Evolutionary conservation across 2,888 invertebrate genomes (phyloP).

Genomic region (Diarsia rubi): DNA sequence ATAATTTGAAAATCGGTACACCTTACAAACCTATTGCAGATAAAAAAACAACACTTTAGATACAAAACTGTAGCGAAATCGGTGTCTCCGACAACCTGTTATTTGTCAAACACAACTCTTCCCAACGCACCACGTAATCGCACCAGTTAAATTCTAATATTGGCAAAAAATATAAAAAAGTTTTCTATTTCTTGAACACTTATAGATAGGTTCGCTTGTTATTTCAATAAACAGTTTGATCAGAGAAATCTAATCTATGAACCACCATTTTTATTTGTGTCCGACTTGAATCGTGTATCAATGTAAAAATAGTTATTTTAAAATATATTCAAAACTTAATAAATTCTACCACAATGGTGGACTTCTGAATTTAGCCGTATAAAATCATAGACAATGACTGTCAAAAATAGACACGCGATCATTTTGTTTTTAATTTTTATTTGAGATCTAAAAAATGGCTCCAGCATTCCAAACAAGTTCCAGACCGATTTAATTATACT

Average conservation of each 20-base stretch:
- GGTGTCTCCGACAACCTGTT: conserved; percentile 90
- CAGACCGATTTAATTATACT: background rate
- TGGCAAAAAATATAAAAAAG: conserved; percentile 73
- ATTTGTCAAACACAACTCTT: conserved; percentile 88
- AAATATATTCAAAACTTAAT: conserved; percentile 56
- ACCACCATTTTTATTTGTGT: conserved; percentile 91
- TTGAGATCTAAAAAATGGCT: background rate
- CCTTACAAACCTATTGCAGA: conserved; percentile 68
- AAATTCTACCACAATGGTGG: conserved; percentile 24
- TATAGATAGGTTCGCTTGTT: conserved; percentile 69
- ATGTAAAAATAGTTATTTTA: conserved; percentile 63
- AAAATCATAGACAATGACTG: conserved; percentile 73
- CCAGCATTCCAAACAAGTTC: background rate
- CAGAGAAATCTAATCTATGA: conserved; percentile 83
- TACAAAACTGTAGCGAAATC: conserved; percentile 86
- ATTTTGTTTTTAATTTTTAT: conserved; percentile 19
- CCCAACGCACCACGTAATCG: conserved; percentile 82
- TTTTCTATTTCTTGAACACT: conserved; percentile 70
- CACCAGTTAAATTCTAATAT: conserved; percentile 75
- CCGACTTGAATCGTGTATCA: conserved; percentile 84
- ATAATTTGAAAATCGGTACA: conserved; percentile 63
- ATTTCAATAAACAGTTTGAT: conserved; percentile 80
- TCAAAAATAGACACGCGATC: conserved; percentile 58
- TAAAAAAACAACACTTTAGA: conserved; percentile 82
- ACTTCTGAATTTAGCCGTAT: conserved; percentile 71